Evolutionary conservation across 2,888 invertebrate genomes (phyloP).

Genomic region (Drosophila kuntzei): DNA sequence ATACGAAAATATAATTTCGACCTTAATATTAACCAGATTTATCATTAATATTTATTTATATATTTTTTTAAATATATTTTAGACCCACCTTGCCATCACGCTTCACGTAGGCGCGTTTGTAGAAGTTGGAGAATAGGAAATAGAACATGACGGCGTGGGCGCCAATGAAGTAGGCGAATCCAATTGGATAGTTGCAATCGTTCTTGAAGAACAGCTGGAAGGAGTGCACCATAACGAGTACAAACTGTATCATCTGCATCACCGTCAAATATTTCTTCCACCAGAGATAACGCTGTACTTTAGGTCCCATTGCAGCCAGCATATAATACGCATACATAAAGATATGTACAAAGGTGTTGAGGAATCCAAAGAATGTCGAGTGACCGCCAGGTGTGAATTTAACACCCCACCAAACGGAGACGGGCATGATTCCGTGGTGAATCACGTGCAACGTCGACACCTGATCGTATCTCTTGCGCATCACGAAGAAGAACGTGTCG

Average conservation of each 20-base stretch:
- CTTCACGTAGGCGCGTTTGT: conserved; percentile 90
- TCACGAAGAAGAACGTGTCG: conserved; percentile 97
- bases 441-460: conserved; percentile 96
- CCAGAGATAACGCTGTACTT: conserved; percentile 95
- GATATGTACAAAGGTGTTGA: conserved; percentile 97
- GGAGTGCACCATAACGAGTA: conserved; percentile 94
- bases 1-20: too few species aligned
- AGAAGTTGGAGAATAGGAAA: conserved; percentile 96
- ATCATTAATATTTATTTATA: background rate
- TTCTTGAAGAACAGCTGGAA: conserved; percentile 93
- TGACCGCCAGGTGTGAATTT: conserved; percentile 96
- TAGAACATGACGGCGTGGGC: conserved; percentile 97
- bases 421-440: conserved; percentile 97
- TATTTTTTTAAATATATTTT: too few species aligned
- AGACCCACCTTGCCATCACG: conserved; percentile 81
- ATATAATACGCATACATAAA: conserved; percentile 97
- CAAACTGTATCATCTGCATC: conserved; percentile 97
- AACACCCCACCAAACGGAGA: conserved; percentile 96
- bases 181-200: conserved; percentile 95
- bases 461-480: conserved; percentile 96
- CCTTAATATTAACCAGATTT: too few species aligned
- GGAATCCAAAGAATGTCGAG: conserved; percentile 95
- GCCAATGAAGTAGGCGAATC: conserved; percentile 96
- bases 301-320: conserved; percentile 95
- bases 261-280: conserved; percentile 98